phyloP scores from a whole-genome alignment of 2,797 vertebrate genomes.

The Avahi laniger region DNA sequence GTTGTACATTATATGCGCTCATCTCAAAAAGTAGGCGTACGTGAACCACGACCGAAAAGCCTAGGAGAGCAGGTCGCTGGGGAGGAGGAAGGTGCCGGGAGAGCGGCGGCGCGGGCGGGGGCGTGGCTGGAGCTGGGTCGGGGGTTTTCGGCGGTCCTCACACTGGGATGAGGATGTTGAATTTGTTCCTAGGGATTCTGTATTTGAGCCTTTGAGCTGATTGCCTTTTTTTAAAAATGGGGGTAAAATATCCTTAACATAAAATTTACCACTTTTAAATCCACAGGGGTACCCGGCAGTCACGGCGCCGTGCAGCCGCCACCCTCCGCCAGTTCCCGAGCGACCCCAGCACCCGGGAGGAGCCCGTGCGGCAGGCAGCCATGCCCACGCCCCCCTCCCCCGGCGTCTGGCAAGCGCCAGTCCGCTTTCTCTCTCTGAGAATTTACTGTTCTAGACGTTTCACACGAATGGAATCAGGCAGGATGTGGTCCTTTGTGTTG shows the following conservation, averaged over 20 bases:
- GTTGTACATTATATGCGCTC: not conserved
- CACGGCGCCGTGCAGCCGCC: not conserved
- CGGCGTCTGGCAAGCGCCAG: not conserved
- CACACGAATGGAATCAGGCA: not conserved
- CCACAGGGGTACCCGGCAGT: no score
- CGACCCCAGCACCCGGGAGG: not conserved
- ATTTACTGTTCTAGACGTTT: no score
- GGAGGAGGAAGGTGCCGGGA: not conserved
- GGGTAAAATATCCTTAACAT: not conserved
- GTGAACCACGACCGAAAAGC: not conserved
- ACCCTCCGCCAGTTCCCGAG: not conserved
- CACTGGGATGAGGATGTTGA: not conserved
- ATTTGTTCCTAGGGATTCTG: not conserved
- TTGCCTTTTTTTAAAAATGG: not conserved
- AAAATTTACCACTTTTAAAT: not conserved
- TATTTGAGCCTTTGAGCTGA: not conserved
- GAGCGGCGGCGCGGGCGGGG: rapidly evolving
- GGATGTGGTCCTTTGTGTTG: not conserved
- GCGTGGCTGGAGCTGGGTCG: rapidly evolving
- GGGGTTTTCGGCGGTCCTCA: not conserved
- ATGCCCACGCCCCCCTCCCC: no score
- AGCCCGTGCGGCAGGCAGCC: no score
- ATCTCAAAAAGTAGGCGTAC: not conserved
- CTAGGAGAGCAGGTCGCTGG: not conserved
- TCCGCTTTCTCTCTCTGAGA: not conserved